A percentile compares a stretch with the other conserved stretches of the same genome.
Conservation (phyloP, 2,113 vertebrate species). For the Myiozetetes cayanensis region DNA sequence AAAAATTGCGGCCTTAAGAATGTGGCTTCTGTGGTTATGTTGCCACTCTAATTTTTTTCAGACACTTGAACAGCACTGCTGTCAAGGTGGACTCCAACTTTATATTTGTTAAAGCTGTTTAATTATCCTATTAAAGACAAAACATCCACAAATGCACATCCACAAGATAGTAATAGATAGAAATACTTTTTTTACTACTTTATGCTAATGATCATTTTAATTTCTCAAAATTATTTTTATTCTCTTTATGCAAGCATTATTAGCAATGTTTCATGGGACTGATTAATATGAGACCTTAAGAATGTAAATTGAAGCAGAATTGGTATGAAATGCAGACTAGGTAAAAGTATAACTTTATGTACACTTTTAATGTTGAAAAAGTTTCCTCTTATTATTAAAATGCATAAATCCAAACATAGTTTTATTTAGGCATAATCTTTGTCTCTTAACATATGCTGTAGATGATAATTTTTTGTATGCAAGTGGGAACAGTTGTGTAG, state of each 20-base stretch:
- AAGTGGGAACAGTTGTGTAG: neutral
- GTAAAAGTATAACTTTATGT: neutral
- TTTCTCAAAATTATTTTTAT: neutral
- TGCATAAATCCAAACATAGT: neutral
- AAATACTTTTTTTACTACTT: neutral
- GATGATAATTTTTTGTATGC: neutral
- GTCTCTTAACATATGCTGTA: neutral
- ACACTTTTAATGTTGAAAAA: neutral
- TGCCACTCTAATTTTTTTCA: neutral
- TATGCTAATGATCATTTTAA: neutral
- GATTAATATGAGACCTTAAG: neutral
- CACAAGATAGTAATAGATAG: neutral
- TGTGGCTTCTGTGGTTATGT: neutral
- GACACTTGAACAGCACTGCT: neutral
- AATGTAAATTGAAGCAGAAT: neutral
- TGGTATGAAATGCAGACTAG: neutral
- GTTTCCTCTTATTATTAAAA: neutral
- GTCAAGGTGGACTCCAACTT: neutral
- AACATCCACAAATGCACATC: neutral
- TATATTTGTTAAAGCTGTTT: neutral
- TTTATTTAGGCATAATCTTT: neutral
- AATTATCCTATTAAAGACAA: neutral
- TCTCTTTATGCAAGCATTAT: neutral
- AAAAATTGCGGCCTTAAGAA: accelerated
- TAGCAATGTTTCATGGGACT: neutral